phyloP scores from a whole-genome alignment of 2,113 vertebrate species.

The Atherinomorus stipes region DNA sequence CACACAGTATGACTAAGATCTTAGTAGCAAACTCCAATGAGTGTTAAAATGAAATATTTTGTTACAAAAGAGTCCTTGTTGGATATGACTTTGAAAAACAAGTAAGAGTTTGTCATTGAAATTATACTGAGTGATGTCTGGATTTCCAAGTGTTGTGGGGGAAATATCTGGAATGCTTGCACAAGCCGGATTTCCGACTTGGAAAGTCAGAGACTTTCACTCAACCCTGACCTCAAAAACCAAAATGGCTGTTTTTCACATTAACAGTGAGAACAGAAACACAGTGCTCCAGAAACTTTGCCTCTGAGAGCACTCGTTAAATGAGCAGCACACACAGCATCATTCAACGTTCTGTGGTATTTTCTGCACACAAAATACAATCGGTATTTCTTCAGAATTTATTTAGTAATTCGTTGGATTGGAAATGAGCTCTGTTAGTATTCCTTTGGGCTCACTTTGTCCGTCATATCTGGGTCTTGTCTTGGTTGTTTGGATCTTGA shows the following conservation, averaged over 20 bases:
- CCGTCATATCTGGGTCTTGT: too few relatives aligned
- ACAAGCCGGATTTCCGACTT: neutral
- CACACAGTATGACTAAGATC: conserved; percentile 2
- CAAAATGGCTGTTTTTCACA: neutral
- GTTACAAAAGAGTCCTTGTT: neutral
- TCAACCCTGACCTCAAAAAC: neutral
- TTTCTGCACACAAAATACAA: too few relatives aligned
- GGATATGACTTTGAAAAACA: neutral
- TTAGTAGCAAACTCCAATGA: neutral
- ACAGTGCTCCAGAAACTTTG: too few relatives aligned
- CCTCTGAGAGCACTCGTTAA: neutral
- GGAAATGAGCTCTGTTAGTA: neutral
- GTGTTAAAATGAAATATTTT: too few relatives aligned
- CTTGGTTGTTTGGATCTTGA: too few relatives aligned
- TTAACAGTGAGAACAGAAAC: neutral
- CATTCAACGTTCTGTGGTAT: too few relatives aligned
- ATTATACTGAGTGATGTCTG: neutral
- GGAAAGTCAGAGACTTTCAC: neutral
- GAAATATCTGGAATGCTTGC: neutral
- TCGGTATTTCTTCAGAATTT: too few relatives aligned
- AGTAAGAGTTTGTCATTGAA: too few relatives aligned
- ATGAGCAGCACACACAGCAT: neutral
- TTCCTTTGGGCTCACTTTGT: neutral
- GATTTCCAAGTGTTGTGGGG: neutral
- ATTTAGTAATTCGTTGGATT: too few relatives aligned